phyloP scores from a whole-genome alignment of 2,113 vertebrate species.

The Morone saxatilis region DNA sequence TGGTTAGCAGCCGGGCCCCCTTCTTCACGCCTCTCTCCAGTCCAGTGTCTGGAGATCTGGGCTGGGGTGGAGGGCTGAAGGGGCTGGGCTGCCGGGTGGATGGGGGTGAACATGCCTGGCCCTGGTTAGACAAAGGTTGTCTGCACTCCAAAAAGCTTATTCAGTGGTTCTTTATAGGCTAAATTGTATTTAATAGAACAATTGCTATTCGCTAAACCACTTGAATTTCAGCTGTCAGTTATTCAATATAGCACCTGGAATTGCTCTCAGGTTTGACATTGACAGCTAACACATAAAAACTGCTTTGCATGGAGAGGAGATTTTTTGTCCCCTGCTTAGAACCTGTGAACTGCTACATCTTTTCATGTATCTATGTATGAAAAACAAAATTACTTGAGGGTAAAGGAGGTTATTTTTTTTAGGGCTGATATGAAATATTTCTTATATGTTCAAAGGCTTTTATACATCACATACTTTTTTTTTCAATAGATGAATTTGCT shows the following conservation, averaged over 20 bases:
- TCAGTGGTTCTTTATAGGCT: background rate
- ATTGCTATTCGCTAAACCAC: constrained; percentile 16
- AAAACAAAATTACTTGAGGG: background rate
- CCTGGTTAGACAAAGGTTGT: constrained; percentile 53
- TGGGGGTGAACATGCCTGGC: constrained; percentile 46
- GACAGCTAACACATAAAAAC: constrained; percentile 16
- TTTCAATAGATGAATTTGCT: background rate
- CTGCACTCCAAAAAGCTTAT: constrained; percentile 8
- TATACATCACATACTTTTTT: background rate
- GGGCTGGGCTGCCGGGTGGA: constrained; percentile 24
- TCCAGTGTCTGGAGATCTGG: constrained; percentile 62
- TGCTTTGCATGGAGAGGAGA: background rate
- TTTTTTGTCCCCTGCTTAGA: constrained; percentile 4
- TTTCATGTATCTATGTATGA: background rate
- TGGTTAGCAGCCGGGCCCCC: constrained; percentile 71
- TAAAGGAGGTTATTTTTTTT: background rate
- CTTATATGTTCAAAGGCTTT: background rate
- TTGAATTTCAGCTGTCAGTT: constrained; percentile 26
- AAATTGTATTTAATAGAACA: constrained; percentile 15
- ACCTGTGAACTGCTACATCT: background rate
- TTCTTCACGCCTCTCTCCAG: constrained; percentile 56
- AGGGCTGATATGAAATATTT: background rate
- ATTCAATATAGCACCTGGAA: constrained; percentile 28
- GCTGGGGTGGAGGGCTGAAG: constrained; percentile 39
- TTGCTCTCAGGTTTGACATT: constrained; percentile 31